phyloP scores from a whole-genome alignment of 1,140 invertebrate genomes.

The Philotrypesis tridentata region DNA sequence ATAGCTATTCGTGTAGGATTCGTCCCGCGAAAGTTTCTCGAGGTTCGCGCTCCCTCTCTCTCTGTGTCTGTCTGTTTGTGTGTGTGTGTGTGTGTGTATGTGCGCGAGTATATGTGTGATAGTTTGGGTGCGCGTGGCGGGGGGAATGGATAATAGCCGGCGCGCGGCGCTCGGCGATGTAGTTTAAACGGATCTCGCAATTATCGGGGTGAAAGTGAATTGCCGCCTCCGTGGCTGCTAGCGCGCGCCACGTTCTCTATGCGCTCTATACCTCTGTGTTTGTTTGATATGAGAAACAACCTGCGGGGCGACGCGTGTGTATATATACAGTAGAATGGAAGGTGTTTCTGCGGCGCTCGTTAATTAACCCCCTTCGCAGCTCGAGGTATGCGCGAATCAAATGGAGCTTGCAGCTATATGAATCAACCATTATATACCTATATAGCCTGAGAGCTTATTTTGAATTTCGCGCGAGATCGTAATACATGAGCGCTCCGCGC shows the following conservation, averaged over 20 bases:
- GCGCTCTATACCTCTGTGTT: background rate
- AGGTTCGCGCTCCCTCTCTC: background rate
- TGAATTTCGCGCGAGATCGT: too few relatives aligned
- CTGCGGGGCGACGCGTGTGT: background rate
- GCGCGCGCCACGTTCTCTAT: too few relatives aligned
- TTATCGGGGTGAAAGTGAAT: constrained; percentile 35
- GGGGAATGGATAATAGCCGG: constrained; percentile 28
- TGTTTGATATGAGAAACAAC: constrained; percentile 15
- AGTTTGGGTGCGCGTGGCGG: too few relatives aligned
- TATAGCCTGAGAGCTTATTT: too few relatives aligned
- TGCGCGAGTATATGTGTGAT: background rate
- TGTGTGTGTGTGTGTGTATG: background rate
- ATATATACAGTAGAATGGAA: constrained; percentile 12
- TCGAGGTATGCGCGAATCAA: too few relatives aligned
- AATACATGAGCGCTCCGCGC: too few relatives aligned
- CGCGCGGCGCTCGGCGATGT: constrained; percentile 11
- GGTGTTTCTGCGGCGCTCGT: background rate
- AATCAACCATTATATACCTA: too few relatives aligned
- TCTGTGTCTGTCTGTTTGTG: background rate
- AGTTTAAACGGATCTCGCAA: constrained; percentile 29
- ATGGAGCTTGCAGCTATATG: too few relatives aligned
- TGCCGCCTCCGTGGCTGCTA: background rate
- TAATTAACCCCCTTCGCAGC: background rate
- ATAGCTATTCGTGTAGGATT: constrained; percentile 17
- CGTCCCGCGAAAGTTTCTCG: background rate